phyloP scores from a whole-genome alignment of 2,113 vertebrate genomes.

The Colinus virginianus region DNA sequence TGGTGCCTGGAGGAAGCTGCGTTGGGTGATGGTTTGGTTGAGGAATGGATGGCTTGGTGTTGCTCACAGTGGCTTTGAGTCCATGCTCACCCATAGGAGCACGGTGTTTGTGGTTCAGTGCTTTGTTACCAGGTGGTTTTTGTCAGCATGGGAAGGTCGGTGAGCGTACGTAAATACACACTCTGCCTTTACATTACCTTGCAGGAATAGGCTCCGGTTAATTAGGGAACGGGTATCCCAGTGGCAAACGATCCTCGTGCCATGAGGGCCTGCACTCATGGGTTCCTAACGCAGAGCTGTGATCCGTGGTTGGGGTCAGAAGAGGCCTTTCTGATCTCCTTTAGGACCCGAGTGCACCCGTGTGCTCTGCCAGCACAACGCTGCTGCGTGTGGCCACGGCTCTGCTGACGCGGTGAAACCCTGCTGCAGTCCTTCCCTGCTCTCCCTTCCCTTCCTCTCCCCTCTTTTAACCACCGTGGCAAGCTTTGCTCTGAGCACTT shows the following conservation, averaged over 20 bases:
- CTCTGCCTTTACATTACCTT: not conserved
- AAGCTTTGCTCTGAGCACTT: not conserved
- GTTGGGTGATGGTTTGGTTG: not conserved
- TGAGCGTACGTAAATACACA: rapidly evolving
- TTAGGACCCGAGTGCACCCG: rapidly evolving
- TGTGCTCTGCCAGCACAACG: not conserved
- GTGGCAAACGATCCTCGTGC: not conserved
- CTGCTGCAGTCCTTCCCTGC: not conserved
- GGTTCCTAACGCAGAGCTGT: rapidly evolving
- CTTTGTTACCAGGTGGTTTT: too few relatives aligned
- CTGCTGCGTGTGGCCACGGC: not conserved
- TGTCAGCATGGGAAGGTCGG: too few relatives aligned
- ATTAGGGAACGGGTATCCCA: not conserved
- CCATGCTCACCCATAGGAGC: too few relatives aligned
- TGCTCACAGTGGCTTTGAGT: not conserved
- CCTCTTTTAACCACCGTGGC: not conserved
- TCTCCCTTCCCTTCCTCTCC: not conserved
- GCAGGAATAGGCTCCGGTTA: not conserved
- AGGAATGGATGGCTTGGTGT: not conserved
- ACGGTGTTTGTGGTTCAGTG: too few relatives aligned
- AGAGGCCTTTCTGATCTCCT: not conserved
- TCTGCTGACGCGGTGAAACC: not conserved
- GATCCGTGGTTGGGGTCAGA: not conserved
- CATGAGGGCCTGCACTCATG: rapidly evolving
- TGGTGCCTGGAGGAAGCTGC: not conserved